A percentile compares a stretch with the other conserved stretches of the same genome.
These are phyloP conservation scores for Lutraria lutraria DNA, from an alignment of 2,888 invertebrate genomes.

Conservation along the genomic window DNA sequence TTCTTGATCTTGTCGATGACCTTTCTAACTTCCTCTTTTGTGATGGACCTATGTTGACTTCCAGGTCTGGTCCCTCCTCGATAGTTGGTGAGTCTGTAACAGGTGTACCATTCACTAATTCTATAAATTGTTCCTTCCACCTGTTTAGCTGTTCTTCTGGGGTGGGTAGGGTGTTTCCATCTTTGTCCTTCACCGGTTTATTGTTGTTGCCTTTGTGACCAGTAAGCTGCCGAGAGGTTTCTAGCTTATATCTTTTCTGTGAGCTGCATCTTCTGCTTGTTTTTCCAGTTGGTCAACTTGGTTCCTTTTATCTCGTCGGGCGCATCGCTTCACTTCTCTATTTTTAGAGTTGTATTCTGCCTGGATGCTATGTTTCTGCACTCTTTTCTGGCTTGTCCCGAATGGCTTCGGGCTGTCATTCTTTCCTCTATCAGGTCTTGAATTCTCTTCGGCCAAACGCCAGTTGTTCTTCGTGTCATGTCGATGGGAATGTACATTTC, in stretches of 20 bases:
- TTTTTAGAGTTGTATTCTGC: not conserved
- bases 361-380: conserved; percentile 8
- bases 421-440: conserved; percentile 40
- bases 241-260: not conserved
- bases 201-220: not conserved
- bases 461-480: conserved; percentile 21
- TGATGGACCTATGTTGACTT: conserved; percentile 31
- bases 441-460: not conserved
- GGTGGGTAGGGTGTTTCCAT: not conserved
- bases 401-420: not conserved
- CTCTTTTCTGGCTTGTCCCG: conserved; percentile 30
- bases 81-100: not conserved
- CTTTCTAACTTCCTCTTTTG: conserved; percentile 23
- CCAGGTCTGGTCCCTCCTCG: conserved; percentile 2
- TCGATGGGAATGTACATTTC: not conserved
- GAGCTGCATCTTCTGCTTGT: conserved; percentile 35
- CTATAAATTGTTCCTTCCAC: conserved; percentile 20
- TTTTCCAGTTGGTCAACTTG: conserved; percentile 16
- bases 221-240: not conserved
- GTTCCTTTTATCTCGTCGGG: conserved; percentile 25
- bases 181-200: not conserved
- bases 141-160: not conserved
- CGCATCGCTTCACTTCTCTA: conserved; percentile 16
- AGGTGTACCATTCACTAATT: not conserved
- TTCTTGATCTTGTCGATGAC: conserved; percentile 21